These are phyloP conservation scores for Rugalucina vietnamica DNA, from an alignment of 2,888 invertebrate species.

Conservation along the genomic window DNA sequence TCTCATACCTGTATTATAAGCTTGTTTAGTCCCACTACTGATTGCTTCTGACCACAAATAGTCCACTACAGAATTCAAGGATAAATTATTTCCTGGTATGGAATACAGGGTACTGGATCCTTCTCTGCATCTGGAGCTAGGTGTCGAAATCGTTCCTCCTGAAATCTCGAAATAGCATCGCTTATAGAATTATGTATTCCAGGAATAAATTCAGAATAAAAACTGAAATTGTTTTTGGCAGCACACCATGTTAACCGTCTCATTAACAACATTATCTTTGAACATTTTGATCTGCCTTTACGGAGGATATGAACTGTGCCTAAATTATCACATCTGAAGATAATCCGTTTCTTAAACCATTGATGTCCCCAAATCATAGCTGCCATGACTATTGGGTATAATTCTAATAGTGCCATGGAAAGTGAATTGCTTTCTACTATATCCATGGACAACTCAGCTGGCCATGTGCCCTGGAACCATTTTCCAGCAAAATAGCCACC, in stretches of 20 bases:
- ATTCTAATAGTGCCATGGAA: background rate
- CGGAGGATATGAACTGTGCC: background rate
- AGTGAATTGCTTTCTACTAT: background rate
- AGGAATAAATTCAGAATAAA: background rate
- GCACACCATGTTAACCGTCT: background rate
- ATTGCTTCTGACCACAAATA: background rate
- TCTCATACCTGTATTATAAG: background rate
- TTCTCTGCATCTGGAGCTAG: background rate
- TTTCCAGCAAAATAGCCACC: background rate
- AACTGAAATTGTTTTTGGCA: background rate
- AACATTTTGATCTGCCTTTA: background rate
- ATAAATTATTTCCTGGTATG: background rate
- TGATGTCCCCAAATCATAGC: slow-evolving; percentile 10
- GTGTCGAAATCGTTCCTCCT: background rate
- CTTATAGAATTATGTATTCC: background rate
- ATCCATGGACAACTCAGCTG: background rate
- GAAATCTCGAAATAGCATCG: background rate
- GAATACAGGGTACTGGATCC: background rate
- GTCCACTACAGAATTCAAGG: background rate
- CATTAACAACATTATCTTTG: background rate
- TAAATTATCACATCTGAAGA: slow-evolving; percentile 31
- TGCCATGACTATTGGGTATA: background rate
- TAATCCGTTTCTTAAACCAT: slow-evolving; percentile 3
- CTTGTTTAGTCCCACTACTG: background rate
- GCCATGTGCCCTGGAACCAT: background rate